Conservation (phyloP, 1,140 invertebrate genomes). For the Panagrolaimus sp. region DNA sequence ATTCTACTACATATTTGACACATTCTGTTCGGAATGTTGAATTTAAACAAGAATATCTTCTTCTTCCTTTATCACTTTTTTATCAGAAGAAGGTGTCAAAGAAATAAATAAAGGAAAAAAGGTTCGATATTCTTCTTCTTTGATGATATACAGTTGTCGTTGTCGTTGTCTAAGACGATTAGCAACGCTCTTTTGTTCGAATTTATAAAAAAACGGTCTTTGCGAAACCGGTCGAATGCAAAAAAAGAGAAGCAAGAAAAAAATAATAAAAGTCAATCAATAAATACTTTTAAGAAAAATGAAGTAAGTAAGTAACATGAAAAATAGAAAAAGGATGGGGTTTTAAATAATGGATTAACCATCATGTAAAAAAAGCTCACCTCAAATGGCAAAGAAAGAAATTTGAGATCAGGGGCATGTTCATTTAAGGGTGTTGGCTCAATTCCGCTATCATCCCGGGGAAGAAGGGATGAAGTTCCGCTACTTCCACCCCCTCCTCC, state of each 20-base stretch:
- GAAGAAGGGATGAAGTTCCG: slow-evolving; percentile 2
- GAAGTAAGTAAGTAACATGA: not conserved
- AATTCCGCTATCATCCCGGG: slow-evolving; percentile 2
- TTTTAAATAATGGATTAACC: not conserved
- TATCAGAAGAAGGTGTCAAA: too few species aligned
- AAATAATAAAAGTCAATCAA: not conserved
- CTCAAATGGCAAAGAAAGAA: slow-evolving; percentile 52
- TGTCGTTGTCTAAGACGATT: not conserved
- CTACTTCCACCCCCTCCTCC: slow-evolving; percentile 11
- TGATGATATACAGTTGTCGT: not conserved
- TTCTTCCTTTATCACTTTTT: too few species aligned
- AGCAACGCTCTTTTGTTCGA: not conserved
- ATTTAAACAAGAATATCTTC: too few species aligned
- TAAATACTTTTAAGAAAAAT: too few species aligned
- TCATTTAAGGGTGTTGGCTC: slow-evolving; percentile 37
- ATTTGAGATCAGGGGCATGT: slow-evolving; percentile 51
- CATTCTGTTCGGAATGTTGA: too few species aligned
- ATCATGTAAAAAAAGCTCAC: slow-evolving; percentile 31
- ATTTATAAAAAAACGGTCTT: slow-evolving; percentile 14
- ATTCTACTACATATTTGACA: not conserved
- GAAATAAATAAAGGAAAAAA: too few species aligned
- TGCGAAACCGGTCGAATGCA: not conserved
- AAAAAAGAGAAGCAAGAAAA: not conserved
- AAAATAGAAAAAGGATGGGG: not conserved
- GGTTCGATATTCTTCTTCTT: too few species aligned